phyloP scores from a whole-genome alignment of 1,140 invertebrate genomes.

The Leptonema lineaticorne region DNA sequence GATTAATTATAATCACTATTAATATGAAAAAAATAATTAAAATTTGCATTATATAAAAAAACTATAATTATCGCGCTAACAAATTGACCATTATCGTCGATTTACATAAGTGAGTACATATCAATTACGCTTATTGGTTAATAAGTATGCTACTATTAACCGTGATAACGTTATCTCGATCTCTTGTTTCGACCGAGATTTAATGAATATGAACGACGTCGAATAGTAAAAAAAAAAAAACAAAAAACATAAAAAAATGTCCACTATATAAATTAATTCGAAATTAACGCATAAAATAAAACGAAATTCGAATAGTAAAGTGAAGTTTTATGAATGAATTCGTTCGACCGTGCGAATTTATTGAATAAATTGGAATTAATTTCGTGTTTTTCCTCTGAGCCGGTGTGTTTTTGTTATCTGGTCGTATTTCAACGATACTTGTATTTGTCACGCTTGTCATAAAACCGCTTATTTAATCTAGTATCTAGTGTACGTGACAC shows the following conservation, averaged over 20 bases:
- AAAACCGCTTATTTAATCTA: slow-evolving; percentile 6
- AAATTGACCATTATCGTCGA: too few relatives aligned
- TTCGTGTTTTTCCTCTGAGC: neutral
- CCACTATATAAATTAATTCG: too few relatives aligned
- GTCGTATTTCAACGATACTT: neutral
- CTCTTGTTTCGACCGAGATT: neutral
- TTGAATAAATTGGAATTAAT: neutral
- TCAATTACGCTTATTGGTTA: neutral
- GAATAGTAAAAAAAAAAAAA: too few relatives aligned
- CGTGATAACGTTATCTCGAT: neutral
- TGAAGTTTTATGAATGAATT: neutral
- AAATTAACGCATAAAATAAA: too few relatives aligned
- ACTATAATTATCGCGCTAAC: too few relatives aligned
- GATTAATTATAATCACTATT: too few relatives aligned
- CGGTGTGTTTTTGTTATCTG: too few relatives aligned
- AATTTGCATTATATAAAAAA: neutral
- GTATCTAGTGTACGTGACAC: neutral
- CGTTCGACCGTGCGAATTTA: neutral
- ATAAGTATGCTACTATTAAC: neutral
- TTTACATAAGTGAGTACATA: neutral
- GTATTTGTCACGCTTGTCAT: slow-evolving; percentile 14
- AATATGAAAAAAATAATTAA: neutral
- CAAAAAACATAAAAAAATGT: too few relatives aligned
- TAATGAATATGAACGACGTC: too few relatives aligned
- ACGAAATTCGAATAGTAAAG: too few relatives aligned